Base-by-base conservation (phyloP, 1,140 invertebrate species). In the Carcinoscorpius rotundicauda region DNA sequence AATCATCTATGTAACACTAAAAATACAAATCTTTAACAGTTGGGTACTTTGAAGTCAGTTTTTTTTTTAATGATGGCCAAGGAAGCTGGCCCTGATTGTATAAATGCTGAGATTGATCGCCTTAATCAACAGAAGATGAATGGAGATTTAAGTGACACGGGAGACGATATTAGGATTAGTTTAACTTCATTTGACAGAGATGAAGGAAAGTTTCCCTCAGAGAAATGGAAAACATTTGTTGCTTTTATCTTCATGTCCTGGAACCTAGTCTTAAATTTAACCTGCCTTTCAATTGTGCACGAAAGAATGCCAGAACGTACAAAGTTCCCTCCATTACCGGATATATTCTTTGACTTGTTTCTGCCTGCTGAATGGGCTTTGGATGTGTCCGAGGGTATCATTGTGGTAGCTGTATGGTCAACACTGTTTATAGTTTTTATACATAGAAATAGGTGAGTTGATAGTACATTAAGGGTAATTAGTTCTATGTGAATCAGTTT, bases 341-440 rank as follows among this genome's bases (percentile, higher is more conserved):
- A 94, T 75, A 80, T 89, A 55, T 81, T 91, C 69, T 81, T 93
- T 53, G 88, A 92, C 77, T 84, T 86, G 72, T 77, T 93, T 55
- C 78, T 78, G 61, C 81, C 83, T 61, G 69, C 81, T 61, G 84
- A 87, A 72, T 90, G 87, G 88, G 88, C 85, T n/a, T 80, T 93
- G n/a, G 81, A 84, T 73, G 84, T 89, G 11, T 90, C 88, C 10
- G 90, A 93, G 80, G 84, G 89, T 75, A 81, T 93, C 67, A 92
- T 93, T 71, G 88, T 92, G 80, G 78, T 89, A 72, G 83, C 85
- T 62, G 86, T 86, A 52, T 85, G 83, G 71, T 81, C 84, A 51
- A 84, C 86, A 62, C 81, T 88, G 77, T 71, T 89, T 67, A 82
- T 89, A 68, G 81, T 91, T 61, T 78, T 91, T 71, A 85, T 91